These are phyloP conservation scores for Tympanuchus pallidicinctus DNA, from an alignment of 2,113 vertebrate species.

Conservation along the genomic window DNA sequence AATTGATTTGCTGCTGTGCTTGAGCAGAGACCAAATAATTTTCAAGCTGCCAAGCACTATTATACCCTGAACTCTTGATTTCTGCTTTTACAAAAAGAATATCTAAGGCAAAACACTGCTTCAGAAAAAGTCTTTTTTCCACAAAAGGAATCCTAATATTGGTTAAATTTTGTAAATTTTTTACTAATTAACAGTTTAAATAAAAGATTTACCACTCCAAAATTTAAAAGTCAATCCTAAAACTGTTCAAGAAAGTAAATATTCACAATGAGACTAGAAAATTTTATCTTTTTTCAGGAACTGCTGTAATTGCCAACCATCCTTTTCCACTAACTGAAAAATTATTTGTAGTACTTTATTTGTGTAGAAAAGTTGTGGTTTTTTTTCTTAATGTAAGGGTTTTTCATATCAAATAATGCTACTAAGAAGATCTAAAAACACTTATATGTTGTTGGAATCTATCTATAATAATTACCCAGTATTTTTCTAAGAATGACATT, in stretches of 20 bases:
- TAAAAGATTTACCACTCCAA: background rate
- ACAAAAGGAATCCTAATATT: background rate
- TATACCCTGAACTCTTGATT: background rate
- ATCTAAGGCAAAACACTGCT: background rate
- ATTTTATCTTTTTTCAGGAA: background rate
- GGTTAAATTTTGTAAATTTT: background rate
- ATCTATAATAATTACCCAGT: rapidly evolving
- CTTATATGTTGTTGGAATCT: background rate
- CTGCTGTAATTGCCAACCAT: background rate
- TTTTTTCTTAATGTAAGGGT: background rate
- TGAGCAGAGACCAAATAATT: rapidly evolving
- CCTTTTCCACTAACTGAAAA: background rate
- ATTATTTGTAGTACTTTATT: background rate
- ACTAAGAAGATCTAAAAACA: background rate
- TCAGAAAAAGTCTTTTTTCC: background rate
- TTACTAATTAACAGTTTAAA: background rate
- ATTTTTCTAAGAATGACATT: background rate
- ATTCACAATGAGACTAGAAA: background rate
- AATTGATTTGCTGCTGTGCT: background rate
- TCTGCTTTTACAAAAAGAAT: background rate
- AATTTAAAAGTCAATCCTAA: background rate
- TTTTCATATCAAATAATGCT: background rate
- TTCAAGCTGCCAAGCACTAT: background rate
- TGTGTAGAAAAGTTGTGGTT: background rate
- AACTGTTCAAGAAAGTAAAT: background rate